Evolutionary conservation across 2,888 invertebrate genomes (phyloP), one percentile per base, ranked within the genome.

Genomic region (Leptinotarsa peninsularis): DNA sequence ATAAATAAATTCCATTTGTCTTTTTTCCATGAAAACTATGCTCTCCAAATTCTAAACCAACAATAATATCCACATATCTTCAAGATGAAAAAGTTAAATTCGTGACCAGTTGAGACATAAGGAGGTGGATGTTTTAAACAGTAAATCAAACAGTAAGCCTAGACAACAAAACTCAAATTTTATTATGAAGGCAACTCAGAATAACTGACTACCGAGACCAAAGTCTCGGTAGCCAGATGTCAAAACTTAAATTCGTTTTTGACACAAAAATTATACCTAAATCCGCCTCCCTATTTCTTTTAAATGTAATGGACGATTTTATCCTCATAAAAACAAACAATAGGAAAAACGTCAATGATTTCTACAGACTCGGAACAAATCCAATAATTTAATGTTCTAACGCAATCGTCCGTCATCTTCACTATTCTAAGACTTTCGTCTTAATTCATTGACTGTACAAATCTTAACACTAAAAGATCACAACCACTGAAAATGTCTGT

Each of bases 401-500:
- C n/a, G 58, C 43, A 15, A 15, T 63, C 17, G 63, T 63, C 43
- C 63, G 33, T 17, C 63, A 63, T 63, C 63, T n/a, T n/a, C 4
- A 63, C 43, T 33, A 63, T 63, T 13, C 33, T n/a, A 63, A 63
- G 13, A 63, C 63, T 63, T 27, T 43, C n/a, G 33, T 63, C 33
- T 33, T 63, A 75, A 63, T 67, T 54, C 66, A 56, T 67, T 50
- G 49, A 70, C 76, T 79, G 73, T 78, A 80, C 80, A 77, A 76
- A 77, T 75, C 76, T 72, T 78, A 74, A 73, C 68, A 72, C 74
- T 73, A 76, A 77, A 71, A 68, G 75, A 80, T 80, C 80, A 80
- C 80, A 80, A 78, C 76, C 77, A 79, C 79, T 77, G 75, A 76
- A 71, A 76, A 77, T 75, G 76, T 76, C 66, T 50, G 71, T 76